Conservation (phyloP, 2,888 invertebrate species). For the Teinopalpus imperialis region DNA sequence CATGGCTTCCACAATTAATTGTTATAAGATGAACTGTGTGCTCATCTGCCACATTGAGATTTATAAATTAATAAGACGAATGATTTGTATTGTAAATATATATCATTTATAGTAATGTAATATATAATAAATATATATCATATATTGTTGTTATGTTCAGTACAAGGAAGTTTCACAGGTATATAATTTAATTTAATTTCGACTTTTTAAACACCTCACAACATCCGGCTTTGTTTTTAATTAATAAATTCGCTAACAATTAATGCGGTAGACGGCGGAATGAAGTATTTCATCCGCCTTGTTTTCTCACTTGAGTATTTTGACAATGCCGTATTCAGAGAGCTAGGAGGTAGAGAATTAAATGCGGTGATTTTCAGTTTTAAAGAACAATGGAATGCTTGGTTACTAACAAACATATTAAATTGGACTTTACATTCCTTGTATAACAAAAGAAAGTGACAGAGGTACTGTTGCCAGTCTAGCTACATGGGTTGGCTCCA, state of each 20-base stretch:
- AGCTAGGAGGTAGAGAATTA: slow-evolving; percentile 1
- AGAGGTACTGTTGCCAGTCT: too few species aligned
- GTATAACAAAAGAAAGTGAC: background rate
- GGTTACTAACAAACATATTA: background rate
- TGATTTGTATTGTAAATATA: too few species aligned
- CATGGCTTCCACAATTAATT: too few species aligned
- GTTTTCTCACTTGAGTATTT: slow-evolving; percentile 7
- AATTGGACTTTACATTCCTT: background rate
- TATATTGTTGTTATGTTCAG: too few species aligned
- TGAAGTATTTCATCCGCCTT: background rate
- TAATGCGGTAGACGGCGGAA: background rate
- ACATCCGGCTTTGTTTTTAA: slow-evolving; percentile 22
- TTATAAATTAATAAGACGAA: too few species aligned
- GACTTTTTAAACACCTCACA: slow-evolving; percentile 8
- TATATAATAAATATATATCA: too few species aligned
- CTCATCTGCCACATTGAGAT: too few species aligned
- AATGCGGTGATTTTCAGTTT: slow-evolving; percentile 8
- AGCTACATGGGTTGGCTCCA: too few species aligned
- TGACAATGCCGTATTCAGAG: slow-evolving; percentile 2
- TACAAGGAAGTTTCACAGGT: slow-evolving; percentile 2
- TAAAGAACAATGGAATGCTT: slow-evolving; percentile 5
- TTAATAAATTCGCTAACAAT: slow-evolving; percentile 17
- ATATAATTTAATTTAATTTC: background rate
- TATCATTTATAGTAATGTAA: too few species aligned
- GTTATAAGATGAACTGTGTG: too few species aligned